Evolutionary conservation across 2,888 invertebrate species (phyloP), one percentile per base, ranked within the genome.

Genomic region (Drosophila picticornis): DNA sequence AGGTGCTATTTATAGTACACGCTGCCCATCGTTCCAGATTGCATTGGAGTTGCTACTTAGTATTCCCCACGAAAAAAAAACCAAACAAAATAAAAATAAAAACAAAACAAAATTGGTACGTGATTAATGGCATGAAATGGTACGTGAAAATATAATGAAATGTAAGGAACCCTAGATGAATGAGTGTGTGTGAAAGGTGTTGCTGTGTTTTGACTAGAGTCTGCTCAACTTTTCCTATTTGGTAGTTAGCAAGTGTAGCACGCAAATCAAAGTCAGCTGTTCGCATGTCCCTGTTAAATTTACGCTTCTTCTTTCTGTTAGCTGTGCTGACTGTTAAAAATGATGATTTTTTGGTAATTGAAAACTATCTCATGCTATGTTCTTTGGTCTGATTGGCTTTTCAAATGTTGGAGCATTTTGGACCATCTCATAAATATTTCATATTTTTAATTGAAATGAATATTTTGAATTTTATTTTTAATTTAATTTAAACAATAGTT

Each of bases 1-100:
- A 67, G 53, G 46, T 66, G 53, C 46, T 36, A 53, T 53, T 63
- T 38, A 22, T 57, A 31, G 31, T 43, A 9, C 2, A 25, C 16
- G 16, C 29, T 31, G 51, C 40, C 29, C 43, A 60, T 22, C 51
- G 31, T 32, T 25, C 32, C 36, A 16, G 13, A 34, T 50, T 22
- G 25, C 4, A 48, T 27, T 50, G 36, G 11, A 36, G 36, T 51
- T 51, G 31, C 31, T 43, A 22, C 43, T 38, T 43, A 52, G 38
- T 29, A 13, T 31, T 13, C 51, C 11, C 29, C 2, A 13, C 25
- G 4, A 9, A 46, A 16, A 46, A 46, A 2, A 46, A 11, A 34
- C 2, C 27, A 27, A 27, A 27, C n/a, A n/a, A 29, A 29, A 29
- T 0, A 29, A 29, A 29, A 29, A 29, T n/a, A 6, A 3, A 29